These are phyloP conservation scores for Orchesella flavescens DNA, from an alignment of 2,888 invertebrate species.

Conservation along the genomic window DNA sequence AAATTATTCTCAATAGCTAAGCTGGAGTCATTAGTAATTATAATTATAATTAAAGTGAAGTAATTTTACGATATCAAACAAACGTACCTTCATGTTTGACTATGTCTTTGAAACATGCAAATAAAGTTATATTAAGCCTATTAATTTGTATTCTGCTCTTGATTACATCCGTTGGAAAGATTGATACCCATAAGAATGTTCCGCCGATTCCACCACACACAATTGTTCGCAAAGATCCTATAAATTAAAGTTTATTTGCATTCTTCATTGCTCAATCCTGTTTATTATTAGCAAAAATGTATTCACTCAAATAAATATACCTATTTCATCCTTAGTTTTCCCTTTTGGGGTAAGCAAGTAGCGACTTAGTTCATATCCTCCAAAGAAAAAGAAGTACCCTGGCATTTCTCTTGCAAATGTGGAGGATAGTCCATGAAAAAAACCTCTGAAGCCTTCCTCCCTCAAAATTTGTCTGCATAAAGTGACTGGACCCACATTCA, in stretches of 20 bases:
- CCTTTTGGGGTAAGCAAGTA: conserved; percentile 77
- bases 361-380: conserved; percentile 90
- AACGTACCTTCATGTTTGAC: conserved; percentile 82
- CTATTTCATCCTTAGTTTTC: conserved; percentile 78
- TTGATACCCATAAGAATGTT: conserved; percentile 89
- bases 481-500: conserved; percentile 81
- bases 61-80: too few species aligned
- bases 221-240: conserved; percentile 82
- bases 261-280: too few species aligned
- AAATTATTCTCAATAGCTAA: neutral
- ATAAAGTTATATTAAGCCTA: conserved; percentile 78
- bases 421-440: conserved; percentile 91
- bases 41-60: neutral
- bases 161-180: conserved; percentile 96
- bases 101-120: conserved; percentile 80
- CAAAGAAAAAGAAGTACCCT: conserved; percentile 99
- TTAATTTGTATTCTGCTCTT: conserved; percentile 96
- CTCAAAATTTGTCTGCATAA: conserved; percentile 84
- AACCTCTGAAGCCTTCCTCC: conserved; percentile 84
- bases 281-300: neutral
- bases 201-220: conserved; percentile 94
- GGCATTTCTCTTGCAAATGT: conserved; percentile 98
- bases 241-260: too few species aligned
- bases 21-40: neutral
- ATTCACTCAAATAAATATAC: conserved; percentile 72